Evolutionary conservation across 2,113 vertebrate species (phyloP), one percentile per base, ranked within the genome.

Genomic region (Pterocles burchelli): DNA sequence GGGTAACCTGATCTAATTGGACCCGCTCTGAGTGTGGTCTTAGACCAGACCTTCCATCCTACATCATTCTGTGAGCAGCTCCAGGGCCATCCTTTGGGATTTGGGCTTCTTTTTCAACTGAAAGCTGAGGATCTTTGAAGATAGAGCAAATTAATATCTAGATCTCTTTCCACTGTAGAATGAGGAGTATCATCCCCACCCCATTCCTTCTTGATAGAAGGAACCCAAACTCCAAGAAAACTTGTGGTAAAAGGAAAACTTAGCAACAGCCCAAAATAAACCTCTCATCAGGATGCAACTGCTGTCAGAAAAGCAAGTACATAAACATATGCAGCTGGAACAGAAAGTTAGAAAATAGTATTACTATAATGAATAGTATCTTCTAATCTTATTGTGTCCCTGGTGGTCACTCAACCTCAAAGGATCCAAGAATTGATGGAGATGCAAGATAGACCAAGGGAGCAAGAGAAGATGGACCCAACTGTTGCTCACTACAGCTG

Each of bases 341-440:
- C 38, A 29, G 74, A 59, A 51, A 15, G 49, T 59, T 68, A 0
- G 31, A 59, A 29, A 80, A 67, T 1, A 61, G 11, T 2, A 33
- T 11, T 57, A n/a, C 77, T 48, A 0, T 3, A 49, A 33, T 11
- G 9, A 45, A 46, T 1, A 49, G 19, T 2, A 13, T 46, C 15
- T 11, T 29, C 45, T 38, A 20, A 31, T 28, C 22, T 11, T 45
- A 21, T 7, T 29, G 36, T 20, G 26, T 0, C 48, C 52, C 57
- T 33, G 22, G 13, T 7, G 54, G 48, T 26, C 54, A 41, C 38
- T 59, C 55, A 10, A 3, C 15, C 45, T 24, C 31, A 24, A 58
- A 73, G 29, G 38, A 59, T 12, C 18, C 14, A 70, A 13, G 71
- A 77, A 26, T 13, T 17, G 33, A 68, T 14, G 49, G 19, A 77